Conservation (phyloP, 2,113 vertebrate species). For the Chroicocephalus ridibundus region DNA sequence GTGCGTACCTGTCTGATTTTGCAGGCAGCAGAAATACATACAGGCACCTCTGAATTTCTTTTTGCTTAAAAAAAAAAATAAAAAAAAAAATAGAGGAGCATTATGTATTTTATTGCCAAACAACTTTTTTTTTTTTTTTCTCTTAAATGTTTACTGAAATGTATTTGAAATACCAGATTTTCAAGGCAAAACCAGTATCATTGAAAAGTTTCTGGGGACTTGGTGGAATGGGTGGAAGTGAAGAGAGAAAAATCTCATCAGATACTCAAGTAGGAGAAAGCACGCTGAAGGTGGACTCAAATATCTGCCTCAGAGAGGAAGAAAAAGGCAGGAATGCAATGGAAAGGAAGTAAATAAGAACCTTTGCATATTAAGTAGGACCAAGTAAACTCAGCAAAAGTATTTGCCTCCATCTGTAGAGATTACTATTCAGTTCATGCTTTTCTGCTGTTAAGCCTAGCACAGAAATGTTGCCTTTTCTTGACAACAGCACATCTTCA, state of each 20-base stretch:
- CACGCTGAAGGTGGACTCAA: neutral
- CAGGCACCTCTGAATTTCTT: neutral
- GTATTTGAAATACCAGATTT: neutral
- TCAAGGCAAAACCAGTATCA: neutral
- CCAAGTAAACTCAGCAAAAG: neutral
- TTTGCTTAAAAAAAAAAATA: neutral
- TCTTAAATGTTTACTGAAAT: neutral
- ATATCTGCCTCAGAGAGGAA: neutral
- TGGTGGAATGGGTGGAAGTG: neutral
- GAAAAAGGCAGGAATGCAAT: neutral
- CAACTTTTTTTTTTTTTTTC: neutral
- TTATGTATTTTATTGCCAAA: neutral
- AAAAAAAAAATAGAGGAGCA: rapidly evolving
- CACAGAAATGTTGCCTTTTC: neutral
- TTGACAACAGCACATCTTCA: neutral
- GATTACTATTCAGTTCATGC: neutral
- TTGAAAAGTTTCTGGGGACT: neutral
- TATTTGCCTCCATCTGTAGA: neutral
- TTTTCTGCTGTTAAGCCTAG: neutral
- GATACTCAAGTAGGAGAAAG: neutral
- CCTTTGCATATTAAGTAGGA: neutral
- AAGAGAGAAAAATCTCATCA: neutral
- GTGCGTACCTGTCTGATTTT: neutral
- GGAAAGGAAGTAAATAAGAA: neutral
- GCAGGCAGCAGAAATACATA: neutral